Base-by-base conservation (phyloP, 92 coral and sea anemone species). In the Plumapathes pennacea region DNA sequence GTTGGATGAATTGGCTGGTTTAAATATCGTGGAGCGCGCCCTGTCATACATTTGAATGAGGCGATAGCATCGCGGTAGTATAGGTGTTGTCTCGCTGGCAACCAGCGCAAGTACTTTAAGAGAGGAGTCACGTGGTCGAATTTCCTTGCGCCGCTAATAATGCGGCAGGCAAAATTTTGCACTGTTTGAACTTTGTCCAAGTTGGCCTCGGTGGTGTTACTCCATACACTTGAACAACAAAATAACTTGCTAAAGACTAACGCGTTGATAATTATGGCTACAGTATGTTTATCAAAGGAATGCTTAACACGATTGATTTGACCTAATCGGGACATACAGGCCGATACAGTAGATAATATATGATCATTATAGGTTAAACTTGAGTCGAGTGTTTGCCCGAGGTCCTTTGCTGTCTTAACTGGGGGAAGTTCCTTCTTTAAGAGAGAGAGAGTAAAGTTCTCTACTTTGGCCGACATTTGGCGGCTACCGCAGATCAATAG, bases 281-380 rank as follows among this genome's bases (percentile, higher is more conserved):
- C 42, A 10, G 57, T 39, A 29, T 39, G 24, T 34, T 44, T 50
- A 20, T 55, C 46, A 21, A 64, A 54, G 10, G 28, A n/a, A 11
- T 75, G 69, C 17, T 67, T 49, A 17, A 58, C 69, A 2, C 83
- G 53, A 51, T 57, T 75, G 18, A 64, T 75, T 20, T 75, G 82
- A 3, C 30, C 25, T 46, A 75, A 28, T n/a, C 45, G 25, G 5
- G 74, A 48, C 64, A 76, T 31, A 50, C 67, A 67, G 14, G 54
- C 32, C 4, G 75, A 57, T n/a, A 52, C 74, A 9, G 61, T 50
- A 12, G 27, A 11, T 4, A 29, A 19, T 11, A 76, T 57, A 40
- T 75, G 82, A n/a, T 65, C 66, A 34, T 74, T 22, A 28, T 30
- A 64, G 15, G 64, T 47, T 28, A 51, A 36, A 26, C 26, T 41